Evolutionary conservation across 2,888 invertebrate genomes (phyloP), one percentile per base, ranked within the genome.

Genomic region (Sinhomidia bicolor): DNA sequence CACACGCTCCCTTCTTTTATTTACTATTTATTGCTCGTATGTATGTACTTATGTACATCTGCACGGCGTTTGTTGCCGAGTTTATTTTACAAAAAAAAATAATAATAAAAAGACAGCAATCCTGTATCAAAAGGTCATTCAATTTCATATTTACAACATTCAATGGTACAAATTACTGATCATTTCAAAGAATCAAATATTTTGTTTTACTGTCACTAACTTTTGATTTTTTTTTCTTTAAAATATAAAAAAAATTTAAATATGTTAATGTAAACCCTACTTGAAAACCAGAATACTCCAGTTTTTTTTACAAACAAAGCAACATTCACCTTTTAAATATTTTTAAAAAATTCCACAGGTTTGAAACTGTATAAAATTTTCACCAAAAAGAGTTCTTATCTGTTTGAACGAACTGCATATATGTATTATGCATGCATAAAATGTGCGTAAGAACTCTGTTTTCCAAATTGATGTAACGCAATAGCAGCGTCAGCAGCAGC

Each of bases 371-470:
- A 20, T 68, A 36, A 68, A 17, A 26, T 1, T 17, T 65, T 65
- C 29, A 29, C 62, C 12, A 62, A 65, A 65, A 65, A 47, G 14
- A 14, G 14, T n/a, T 32, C 32, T n/a, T 60, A 60, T 23, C 20
- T 60, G 20, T 2, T 4, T 3, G 10, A 62, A 62, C 9, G 6
- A 10, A n/a, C 41, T 36, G 20, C 17, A 71, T 41, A 71, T 41
- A 71, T 44, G 12, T 71, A 23, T 17, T 71, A 71, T 36, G 32
- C n/a, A 68, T 14, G 71, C 71, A 23, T 51, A 76, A n/a, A n/a
- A 20, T 76, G 51, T 76, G 76, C 51, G 76, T 76, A 20, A 9
- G 51, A 10, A 51, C 36, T 74, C 71, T 74, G 14, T 44, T 74
- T 36, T 74, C 71, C 71, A 29, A 60, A 60, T 60, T 10, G 65